A percentile compares a stretch with the other conserved stretches of the same genome.
Conservation (phyloP, 1,140 invertebrate species). For the Leptinotarsa texana region DNA sequence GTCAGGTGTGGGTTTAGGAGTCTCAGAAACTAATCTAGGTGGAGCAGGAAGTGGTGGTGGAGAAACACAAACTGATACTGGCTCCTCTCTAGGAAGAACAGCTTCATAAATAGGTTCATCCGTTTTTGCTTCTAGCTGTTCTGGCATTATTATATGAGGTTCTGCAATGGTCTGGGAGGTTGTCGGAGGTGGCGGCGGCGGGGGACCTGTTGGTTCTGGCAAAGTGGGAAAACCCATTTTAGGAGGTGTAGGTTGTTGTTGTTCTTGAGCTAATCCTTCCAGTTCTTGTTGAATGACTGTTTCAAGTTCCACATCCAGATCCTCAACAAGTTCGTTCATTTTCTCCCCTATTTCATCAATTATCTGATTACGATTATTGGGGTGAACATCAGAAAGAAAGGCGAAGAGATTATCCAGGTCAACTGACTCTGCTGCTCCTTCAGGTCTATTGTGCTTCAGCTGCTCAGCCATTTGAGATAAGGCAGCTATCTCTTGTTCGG, state of each 20-base stretch:
- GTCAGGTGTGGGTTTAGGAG: conserved; percentile 56
- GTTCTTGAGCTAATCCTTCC: conserved; percentile 54
- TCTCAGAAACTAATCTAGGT: conserved; percentile 55
- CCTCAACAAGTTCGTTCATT: conserved; percentile 81
- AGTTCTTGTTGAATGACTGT: conserved; percentile 66
- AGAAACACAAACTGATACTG: conserved; percentile 50
- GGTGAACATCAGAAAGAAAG: conserved; percentile 83
- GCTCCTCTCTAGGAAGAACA: conserved; percentile 71
- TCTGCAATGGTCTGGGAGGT: conserved; percentile 49
- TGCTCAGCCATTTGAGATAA: conserved; percentile 78
- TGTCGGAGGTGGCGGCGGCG: conserved; percentile 67
- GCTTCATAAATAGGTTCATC: conserved; percentile 84
- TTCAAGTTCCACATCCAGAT: conserved; percentile 74
- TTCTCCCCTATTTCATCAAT: conserved; percentile 84
- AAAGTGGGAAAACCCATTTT: conserved; percentile 63
- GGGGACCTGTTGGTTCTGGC: conserved; percentile 75
- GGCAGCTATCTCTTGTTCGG: conserved; percentile 75
- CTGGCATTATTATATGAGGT: conserved; percentile 50
- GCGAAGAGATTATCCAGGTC: conserved; percentile 93
- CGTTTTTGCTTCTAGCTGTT: conserved; percentile 48
- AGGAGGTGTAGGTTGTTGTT: conserved; percentile 45
- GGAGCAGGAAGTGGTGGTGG: conserved; percentile 61
- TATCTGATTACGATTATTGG: conserved; percentile 60
- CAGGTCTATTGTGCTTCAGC: conserved; percentile 67
- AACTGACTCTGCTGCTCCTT: conserved; percentile 66